Base-by-base conservation (phyloP, 1,140 invertebrate genomes). In the Lerema accius region DNA sequence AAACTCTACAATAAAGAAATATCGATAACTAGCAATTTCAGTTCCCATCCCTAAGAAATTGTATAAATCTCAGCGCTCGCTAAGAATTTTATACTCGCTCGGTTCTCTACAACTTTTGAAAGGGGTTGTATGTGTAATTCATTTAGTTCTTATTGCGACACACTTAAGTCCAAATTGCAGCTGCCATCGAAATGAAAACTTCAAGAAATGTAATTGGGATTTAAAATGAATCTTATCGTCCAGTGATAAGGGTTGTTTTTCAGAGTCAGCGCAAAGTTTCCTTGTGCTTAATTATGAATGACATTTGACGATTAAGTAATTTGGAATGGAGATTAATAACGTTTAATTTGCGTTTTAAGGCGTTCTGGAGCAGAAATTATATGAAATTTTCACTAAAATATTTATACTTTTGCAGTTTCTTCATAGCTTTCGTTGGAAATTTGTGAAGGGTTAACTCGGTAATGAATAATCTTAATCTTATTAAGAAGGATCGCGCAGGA, bases 61-160 rank as follows among this genome's bases (percentile, higher is more conserved):
- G 65, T 63, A 74, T 71, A 70, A 77, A 77, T 77, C 67, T 72
- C 58, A 51, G 58, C 64, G 59, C 62, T 69, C 45, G 69, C 66
- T 74, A 77, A 74, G 71, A 74, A 74, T 77, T 77, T 74, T 69
- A 69, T 71, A 65, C 66, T 62, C 58, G 53, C 69, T 50, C 43
- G 63, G 37, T 58, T 70, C 48, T 62, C 64, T 69, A 68, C 71
- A 71, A 74, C 67, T 74, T 74, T 40, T 50, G 58, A 64, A 67
- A 73, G 53, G 39, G 53, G 65, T 73, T 68, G 67, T 66, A 63
- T 76, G 70, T 71, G 65, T 66, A 68, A 62, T 64, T 73, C 40
- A 56, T 63, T 48, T 68, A 50, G 64, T 43, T 65, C 67, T 68
- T 73, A 71, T 73, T 63, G 11, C 48, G 9, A 53, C 15, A 53